Base-by-base conservation (phyloP, 2,113 vertebrate genomes). In the Numida meleagris region DNA sequence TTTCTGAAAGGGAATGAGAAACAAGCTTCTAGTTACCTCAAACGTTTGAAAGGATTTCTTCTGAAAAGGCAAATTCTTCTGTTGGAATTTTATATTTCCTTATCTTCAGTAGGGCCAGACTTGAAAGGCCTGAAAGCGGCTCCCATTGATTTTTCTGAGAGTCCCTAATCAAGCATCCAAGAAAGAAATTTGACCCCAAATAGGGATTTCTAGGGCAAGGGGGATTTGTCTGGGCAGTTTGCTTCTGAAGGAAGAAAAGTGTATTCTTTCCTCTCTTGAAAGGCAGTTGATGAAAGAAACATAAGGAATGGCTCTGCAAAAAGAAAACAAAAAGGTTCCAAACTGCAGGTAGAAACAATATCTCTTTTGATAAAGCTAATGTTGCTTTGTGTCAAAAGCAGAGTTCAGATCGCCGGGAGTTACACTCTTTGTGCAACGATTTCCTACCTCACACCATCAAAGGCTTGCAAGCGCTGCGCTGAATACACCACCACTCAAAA, bases 101-200 rank as follows among this genome's bases (percentile, higher is more conserved):
- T 76, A 46, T 29, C 55, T 89, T 85, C 33, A 73, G n/a, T 18
- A 63, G 14, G 31, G 57, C n/a, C 53, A 70, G 42, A 82, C 80
- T 82, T 90, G 79, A 79, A 87, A 94, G 59, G 24, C 25, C 43
- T 79, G n/a, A 82, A 90, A 92, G 46, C 36, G 66, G 40, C 16
- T 94, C 55, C 67, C 42, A 79, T 70, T 67, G 58, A 91, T 82
- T 95, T 95, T 88, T 87, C 71, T 87, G 45, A 19, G 90, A 91
- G 63, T 85, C 84, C 18, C 23, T 70, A 58, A 84, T 86, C 62
- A 92, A 76, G 53, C 63, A 89, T 36, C 59, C 42, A 80, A 59
- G 57, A 70, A 89, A 91, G 70, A 94, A 89, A 94, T 91, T 63
- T 74, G 78, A 46, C 82, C 75, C 38, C 59, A 88, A 85, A 70